phyloP scores from a whole-genome alignment of 2,888 invertebrate species.

The Latrodectus hesperus region DNA sequence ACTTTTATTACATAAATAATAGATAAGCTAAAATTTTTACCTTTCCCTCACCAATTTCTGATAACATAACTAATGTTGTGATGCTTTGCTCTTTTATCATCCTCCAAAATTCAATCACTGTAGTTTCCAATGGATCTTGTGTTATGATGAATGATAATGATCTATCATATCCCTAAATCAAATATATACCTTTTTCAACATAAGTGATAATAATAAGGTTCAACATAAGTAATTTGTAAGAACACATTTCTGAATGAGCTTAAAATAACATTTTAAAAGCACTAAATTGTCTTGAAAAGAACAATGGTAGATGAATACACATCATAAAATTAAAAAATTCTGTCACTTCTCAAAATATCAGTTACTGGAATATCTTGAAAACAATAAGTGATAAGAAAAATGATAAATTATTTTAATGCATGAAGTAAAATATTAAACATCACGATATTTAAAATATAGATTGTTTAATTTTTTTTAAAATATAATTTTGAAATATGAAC shows the following conservation, averaged over 20 bases:
- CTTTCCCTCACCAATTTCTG: conserved; percentile 80
- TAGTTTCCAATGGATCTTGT: conserved; percentile 91
- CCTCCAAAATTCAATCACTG: conserved; percentile 94
- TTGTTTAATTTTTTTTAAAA: too few relatives aligned
- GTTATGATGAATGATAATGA: conserved; percentile 91
- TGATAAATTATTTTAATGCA: background rate
- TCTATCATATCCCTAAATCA: conserved; percentile 85
- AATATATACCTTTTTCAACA: background rate
- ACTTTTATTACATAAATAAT: background rate
- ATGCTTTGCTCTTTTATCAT: conserved; percentile 94
- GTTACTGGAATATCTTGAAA: too few relatives aligned
- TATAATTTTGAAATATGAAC: too few relatives aligned
- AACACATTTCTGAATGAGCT: too few relatives aligned
- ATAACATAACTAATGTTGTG: conserved; percentile 90
- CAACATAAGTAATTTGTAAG: too few relatives aligned
- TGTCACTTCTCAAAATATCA: too few relatives aligned
- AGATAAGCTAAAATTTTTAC: conserved; percentile 21
- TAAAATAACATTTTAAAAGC: too few relatives aligned
- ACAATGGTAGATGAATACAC: too few relatives aligned
- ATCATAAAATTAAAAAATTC: too few relatives aligned
- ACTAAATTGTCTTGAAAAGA: too few relatives aligned
- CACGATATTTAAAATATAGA: background rate
- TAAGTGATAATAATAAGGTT: too few relatives aligned
- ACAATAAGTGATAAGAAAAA: conserved; percentile 6
- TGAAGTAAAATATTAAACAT: background rate